These are phyloP conservation scores for Microtus oregoni DNA, from an alignment of 2,113 vertebrate species.

Conservation along the genomic window DNA sequence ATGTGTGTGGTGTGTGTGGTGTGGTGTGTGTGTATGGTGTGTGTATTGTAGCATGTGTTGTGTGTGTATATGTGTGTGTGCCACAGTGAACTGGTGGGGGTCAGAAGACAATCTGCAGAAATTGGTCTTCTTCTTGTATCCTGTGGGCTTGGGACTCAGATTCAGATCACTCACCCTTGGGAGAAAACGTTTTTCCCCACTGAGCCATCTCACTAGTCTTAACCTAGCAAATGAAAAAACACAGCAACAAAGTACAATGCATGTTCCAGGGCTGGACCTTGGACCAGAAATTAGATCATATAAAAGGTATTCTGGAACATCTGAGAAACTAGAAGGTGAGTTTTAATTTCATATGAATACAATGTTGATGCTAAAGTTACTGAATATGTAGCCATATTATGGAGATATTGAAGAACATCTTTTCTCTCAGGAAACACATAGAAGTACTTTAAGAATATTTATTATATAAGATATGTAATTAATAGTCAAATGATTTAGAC, in stretches of 20 bases:
- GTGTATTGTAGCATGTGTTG: too few species aligned
- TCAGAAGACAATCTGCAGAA: not conserved
- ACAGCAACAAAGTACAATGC: accelerated
- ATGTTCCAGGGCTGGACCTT: not conserved
- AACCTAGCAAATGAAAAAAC: not conserved
- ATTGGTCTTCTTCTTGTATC: not conserved
- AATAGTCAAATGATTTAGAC: not conserved
- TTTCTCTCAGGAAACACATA: not conserved
- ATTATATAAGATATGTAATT: not conserved
- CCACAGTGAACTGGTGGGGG: not conserved
- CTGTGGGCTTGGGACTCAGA: not conserved
- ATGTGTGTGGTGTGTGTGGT: too few species aligned
- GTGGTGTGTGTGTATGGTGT: not conserved
- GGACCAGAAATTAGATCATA: not conserved
- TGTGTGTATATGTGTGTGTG: not conserved
- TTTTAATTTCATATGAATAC: not conserved
- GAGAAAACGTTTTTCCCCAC: not conserved
- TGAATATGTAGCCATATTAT: not conserved
- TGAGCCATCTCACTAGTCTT: not conserved
- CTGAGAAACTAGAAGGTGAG: not conserved
- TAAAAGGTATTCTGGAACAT: not conserved
- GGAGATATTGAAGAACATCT: not conserved
- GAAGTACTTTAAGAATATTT: not conserved
- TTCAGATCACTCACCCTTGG: not conserved
- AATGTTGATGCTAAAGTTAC: not conserved